Conservation (phyloP, 2,113 vertebrate species). For the Thunnus maccoyii region DNA sequence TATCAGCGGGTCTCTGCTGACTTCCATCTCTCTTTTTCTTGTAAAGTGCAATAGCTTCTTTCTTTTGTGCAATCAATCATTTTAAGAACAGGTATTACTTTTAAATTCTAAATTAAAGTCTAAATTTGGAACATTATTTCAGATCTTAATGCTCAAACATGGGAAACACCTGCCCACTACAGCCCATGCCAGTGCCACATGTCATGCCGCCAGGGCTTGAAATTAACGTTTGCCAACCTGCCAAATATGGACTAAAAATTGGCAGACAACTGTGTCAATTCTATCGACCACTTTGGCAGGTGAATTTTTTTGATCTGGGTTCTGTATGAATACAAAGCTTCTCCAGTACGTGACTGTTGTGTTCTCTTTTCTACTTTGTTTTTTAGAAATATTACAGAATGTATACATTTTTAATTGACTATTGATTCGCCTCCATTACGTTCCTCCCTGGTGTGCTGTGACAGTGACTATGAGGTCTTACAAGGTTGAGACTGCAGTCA, state of each 20-base stretch:
- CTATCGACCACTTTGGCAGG: slow-evolving; percentile 21
- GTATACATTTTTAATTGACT: slow-evolving; percentile 12
- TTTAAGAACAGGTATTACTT: background rate
- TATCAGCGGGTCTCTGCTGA: background rate
- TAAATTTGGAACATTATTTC: slow-evolving; percentile 22
- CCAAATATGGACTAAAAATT: slow-evolving; percentile 46
- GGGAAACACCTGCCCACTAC: slow-evolving; percentile 41
- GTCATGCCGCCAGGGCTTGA: slow-evolving; percentile 49
- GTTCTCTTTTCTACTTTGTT: background rate
- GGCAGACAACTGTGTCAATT: slow-evolving; percentile 45
- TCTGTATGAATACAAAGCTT: slow-evolving; percentile 26
- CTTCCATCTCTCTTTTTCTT: background rate
- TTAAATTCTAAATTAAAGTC: no score
- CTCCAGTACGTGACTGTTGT: background rate
- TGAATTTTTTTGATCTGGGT: slow-evolving; percentile 32
- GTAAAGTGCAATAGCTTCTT: background rate
- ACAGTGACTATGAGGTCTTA: slow-evolving; percentile 15
- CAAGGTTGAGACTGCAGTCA: slow-evolving; percentile 8
- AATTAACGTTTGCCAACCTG: slow-evolving; percentile 55
- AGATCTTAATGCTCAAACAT: slow-evolving; percentile 31
- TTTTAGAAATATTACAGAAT: slow-evolving; percentile 9
- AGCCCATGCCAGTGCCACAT: slow-evolving; percentile 58
- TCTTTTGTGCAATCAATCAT: background rate
- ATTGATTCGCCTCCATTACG: slow-evolving; percentile 2
- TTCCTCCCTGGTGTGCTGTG: slow-evolving; percentile 2